Evolutionary conservation across 2,113 vertebrate genomes (phyloP).

Genomic region (Alligator sinensis): DNA sequence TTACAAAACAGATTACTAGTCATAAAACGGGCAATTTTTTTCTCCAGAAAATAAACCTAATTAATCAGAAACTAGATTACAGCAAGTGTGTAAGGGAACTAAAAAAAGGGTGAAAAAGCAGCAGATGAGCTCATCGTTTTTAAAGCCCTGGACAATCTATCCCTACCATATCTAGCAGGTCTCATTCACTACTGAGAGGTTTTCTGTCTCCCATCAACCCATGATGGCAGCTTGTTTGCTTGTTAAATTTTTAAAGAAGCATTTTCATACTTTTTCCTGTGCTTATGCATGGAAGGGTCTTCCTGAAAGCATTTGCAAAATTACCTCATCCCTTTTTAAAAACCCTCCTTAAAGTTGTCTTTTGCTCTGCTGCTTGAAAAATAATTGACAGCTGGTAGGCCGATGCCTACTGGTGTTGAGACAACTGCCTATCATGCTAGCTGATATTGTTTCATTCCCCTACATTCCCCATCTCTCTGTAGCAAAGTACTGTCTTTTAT

Average conservation of each 20-base stretch:
- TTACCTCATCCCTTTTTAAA: not conserved
- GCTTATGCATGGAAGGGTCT: not conserved
- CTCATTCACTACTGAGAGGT: not conserved
- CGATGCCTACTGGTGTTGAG: not conserved
- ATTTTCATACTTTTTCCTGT: not conserved
- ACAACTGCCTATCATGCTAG: not conserved
- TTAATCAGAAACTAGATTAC: not conserved
- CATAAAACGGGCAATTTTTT: not conserved
- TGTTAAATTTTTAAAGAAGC: not conserved
- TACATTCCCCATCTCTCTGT: not conserved
- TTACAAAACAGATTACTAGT: not conserved
- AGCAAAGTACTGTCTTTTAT: not conserved
- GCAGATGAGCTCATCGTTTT: rapidly evolving
- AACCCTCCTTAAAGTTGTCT: not conserved
- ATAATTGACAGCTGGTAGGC: too few species aligned
- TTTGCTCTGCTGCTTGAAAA: too few species aligned
- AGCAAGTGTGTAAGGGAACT: not conserved
- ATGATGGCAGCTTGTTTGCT: not conserved
- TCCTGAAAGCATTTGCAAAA: not conserved
- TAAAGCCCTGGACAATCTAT: not conserved
- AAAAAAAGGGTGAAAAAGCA: not conserved
- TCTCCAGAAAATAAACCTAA: not conserved
- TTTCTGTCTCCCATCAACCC: not conserved
- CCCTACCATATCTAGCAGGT: too few species aligned
- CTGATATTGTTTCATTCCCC: not conserved